Conservation (phyloP, 1,140 invertebrate genomes). For the Varroa destructor region DNA sequence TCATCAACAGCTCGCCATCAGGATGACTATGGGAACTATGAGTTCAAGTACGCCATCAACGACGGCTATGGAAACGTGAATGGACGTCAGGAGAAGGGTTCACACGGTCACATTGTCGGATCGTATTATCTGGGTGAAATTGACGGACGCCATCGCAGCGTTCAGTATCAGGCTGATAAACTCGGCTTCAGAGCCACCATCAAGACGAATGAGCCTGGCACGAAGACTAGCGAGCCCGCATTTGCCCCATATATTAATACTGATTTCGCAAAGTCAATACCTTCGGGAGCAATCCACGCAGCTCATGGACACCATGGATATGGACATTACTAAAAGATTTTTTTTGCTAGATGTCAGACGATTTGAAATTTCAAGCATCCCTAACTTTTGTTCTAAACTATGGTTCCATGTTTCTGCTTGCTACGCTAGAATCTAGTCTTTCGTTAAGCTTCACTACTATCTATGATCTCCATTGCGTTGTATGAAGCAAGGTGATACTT, state of each 20-base stretch:
- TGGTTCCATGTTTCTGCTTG: too few species aligned
- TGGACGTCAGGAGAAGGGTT: conserved; percentile 24
- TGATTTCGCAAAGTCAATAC: conserved; percentile 3
- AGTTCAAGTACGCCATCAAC: conserved; percentile 25
- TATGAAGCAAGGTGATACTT: too few species aligned
- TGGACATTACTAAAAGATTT: neutral
- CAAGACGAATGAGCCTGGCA: conserved; percentile 21
- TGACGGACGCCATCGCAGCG: conserved; percentile 16
- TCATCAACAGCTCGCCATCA: neutral
- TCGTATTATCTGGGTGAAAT: conserved; percentile 24
- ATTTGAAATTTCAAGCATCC: too few species aligned
- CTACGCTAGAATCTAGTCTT: too few species aligned
- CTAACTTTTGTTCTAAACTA: too few species aligned
- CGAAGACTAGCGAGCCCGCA: conserved; percentile 26
- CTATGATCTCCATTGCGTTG: too few species aligned
- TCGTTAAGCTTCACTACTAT: too few species aligned
- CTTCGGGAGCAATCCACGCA: conserved; percentile 16
- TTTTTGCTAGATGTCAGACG: too few species aligned
- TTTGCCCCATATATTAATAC: conserved; percentile 13
- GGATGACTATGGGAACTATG: conserved; percentile 23
- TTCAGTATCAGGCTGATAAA: conserved; percentile 18
- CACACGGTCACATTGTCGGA: neutral
- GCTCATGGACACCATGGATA: conserved; percentile 12
- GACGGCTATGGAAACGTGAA: conserved; percentile 27
- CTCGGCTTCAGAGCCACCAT: conserved; percentile 15